Evolutionary conservation across 2,888 invertebrate species (phyloP), one percentile per base, ranked within the genome.

Genomic region (Gisinianus flammeolus): DNA sequence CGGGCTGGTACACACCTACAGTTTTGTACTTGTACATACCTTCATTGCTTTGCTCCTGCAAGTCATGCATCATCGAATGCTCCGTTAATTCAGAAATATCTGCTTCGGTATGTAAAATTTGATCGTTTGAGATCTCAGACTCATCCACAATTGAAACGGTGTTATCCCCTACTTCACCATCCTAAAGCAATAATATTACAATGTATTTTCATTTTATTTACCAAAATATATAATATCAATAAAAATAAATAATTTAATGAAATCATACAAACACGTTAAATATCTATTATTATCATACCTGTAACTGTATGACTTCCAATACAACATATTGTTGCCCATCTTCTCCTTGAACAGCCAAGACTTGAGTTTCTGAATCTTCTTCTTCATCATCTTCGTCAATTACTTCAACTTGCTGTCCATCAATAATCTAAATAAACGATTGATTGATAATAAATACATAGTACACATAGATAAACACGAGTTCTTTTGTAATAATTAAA

Each of bases 281-380:
- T 28, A 26, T 10, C n/a, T 64, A 26, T 31, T 66, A 31, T 2
- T 30, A 31, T 3, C 66, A 22, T 80, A 86, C 86, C 84, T 90
- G 90, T 62, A 93, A 87, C 85, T 94, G 94, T 66, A 95, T 94
- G 12, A 96, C 94, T 88, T 96, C 95, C 19, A 96, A 88, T n/a
- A 96, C 94, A 70, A 96, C 94, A 85, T 94, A 94, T 87, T 94
- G 93, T 84, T 94, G 93, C 0, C 94, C 94, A 86, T 92, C 92
- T 6, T 91, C 90, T 30, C 91, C 91, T 86, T 93, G 91, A 0
- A 92, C 90, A 5, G 91, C 90, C 88, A 92, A 90, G 87, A 91
- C 89, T 76, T 91, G 90, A 52, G 90, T 90, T 80, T 91, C 90
- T 54, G 88, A 89, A 77, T 89, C 90, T 75, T 87, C 88, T 22